Evolutionary conservation across 2,888 invertebrate genomes (phyloP), one percentile per base, ranked within the genome.

Genomic region (Therioaphis trifolii): DNA sequence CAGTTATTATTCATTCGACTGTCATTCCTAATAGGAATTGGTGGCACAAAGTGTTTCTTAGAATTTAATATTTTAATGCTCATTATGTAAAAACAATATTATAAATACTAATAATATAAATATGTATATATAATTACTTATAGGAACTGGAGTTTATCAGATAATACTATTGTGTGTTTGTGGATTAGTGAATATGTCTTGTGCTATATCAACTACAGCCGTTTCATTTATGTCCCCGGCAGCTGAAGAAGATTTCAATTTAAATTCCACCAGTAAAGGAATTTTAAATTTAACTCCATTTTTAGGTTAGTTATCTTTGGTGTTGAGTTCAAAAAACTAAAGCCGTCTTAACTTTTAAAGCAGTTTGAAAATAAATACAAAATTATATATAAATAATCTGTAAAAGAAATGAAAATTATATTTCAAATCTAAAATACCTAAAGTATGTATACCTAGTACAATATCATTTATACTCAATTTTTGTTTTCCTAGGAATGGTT

Each of bases 211-310:
- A 85, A 91, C 91, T 71, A 92, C 91, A 11, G 92, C 91, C 1
- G 90, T 93, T 85, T 93, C 93, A 86, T 93, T 93, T 88, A 91
- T 92, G 87, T 89, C 92, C 86, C 92, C 92, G 0, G 91, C 92
- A 1, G 91, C 92, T 0, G 89, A 91, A 87, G 89, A 90, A 84
- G 92, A 92, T 88, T 92, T 92, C 88, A 79, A 89, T 7, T 89
- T 92, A 76, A 88, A 90, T 1, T 91, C 92, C 46, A 89, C 89
- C 46, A 91, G 91, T 86, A 92, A 92, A 86, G 92, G 92, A 46
- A 89, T 90, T 68, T 89, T 92, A n/a, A 92, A 91, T 63, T 91
- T 92, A 66, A 91, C 91, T 63, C 91, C 92, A 4, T 78, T 85
- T 85, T 12, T 87, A 92, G 92, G 77, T 77, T 52, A 66, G n/a